These are phyloP conservation scores for Neopelma chrysocephalum DNA, from an alignment of 2,797 vertebrate species.

Conservation along the genomic window DNA sequence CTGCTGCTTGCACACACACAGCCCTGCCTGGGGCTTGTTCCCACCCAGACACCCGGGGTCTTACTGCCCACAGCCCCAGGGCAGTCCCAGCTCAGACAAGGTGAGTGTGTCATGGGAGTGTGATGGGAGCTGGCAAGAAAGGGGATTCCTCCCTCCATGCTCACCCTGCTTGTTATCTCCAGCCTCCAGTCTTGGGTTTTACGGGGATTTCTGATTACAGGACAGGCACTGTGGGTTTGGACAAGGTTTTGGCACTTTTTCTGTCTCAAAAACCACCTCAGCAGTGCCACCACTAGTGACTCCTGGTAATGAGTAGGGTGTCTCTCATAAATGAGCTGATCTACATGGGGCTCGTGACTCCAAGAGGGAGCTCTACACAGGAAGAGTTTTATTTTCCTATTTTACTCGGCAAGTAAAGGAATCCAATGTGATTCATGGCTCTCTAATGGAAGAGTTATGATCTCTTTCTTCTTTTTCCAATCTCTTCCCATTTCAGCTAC, in stretches of 20 bases:
- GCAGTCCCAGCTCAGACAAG: not conserved
- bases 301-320: not conserved
- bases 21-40: not conserved
- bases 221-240: not conserved
- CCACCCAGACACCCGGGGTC: not conserved
- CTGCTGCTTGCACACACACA: not conserved
- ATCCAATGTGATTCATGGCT: not conserved
- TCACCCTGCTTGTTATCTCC: not conserved
- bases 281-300: not conserved
- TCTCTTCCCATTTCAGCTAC: constrained; percentile 25
- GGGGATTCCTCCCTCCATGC: not conserved
- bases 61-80: not conserved
- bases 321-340: not conserved
- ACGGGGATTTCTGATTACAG: not conserved
- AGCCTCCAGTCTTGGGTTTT: fast-evolving
- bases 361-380: not conserved
- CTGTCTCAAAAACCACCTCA: not conserved
- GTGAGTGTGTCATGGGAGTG: fast-evolving
- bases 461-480: not conserved
- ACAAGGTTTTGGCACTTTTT: not conserved
- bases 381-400: not conserved
- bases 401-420: not conserved
- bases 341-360: not conserved
- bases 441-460: not conserved
- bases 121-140: not conserved